These are phyloP conservation scores for Dolichallabes microphthalmus DNA, from an alignment of 2,113 vertebrate genomes.

Conservation along the genomic window DNA sequence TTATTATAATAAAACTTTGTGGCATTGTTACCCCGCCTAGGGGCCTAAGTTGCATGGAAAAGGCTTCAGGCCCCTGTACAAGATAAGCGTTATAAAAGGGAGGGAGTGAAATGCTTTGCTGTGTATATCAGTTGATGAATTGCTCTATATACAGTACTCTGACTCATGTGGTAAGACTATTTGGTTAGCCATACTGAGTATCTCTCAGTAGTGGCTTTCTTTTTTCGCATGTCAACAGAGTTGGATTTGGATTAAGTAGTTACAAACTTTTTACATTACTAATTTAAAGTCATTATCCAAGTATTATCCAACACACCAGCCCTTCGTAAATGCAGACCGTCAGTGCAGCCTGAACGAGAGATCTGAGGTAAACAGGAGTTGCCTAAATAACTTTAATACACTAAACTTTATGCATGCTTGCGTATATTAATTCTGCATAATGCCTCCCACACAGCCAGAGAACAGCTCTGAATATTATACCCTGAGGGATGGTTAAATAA, in stretches of 20 bases:
- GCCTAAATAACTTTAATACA: conserved; percentile 37
- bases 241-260: not conserved
- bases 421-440: conserved; percentile 33
- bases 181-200: not conserved
- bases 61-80: too few species aligned
- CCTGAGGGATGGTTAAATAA: conserved; percentile 25
- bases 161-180: not conserved
- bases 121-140: not conserved
- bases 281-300: too few species aligned
- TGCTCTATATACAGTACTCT: not conserved
- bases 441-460: conserved; percentile 18
- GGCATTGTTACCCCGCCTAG: too few species aligned
- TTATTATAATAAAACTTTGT: too few species aligned
- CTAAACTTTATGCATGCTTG: conserved; percentile 31
- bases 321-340: not conserved
- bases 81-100: too few species aligned
- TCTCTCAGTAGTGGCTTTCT: not conserved
- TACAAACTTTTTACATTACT: not conserved
- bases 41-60: too few species aligned
- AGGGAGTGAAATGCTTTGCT: not conserved
- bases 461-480: conserved; percentile 34
- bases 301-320: too few species aligned
- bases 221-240: not conserved
- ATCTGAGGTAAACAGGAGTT: not conserved
- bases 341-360: not conserved